A percentile compares a stretch with the other conserved stretches of the same genome.
These are phyloP conservation scores for Caiman crocodilus DNA, from an alignment of 2,797 vertebrate species.

Conservation along the genomic window DNA sequence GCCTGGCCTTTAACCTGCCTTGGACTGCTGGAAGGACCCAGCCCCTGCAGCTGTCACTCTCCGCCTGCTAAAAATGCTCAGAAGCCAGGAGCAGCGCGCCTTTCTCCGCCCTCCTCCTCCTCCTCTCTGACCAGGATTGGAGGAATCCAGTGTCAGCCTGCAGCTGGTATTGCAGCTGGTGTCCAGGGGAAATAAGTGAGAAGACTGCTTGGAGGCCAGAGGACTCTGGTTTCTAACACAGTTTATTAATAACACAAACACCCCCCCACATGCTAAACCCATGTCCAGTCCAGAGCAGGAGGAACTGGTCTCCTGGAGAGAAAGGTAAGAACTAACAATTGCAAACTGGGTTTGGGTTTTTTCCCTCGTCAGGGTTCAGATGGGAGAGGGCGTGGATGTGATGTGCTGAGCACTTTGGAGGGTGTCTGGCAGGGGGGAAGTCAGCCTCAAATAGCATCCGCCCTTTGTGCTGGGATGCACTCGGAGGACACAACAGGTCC, in stretches of 20 bases:
- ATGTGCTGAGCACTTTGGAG: no score
- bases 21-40: neutral
- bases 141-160: conserved; percentile 72
- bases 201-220: neutral
- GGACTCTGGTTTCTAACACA: conserved; percentile 56
- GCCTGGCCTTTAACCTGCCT: neutral
- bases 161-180: conserved; percentile 75
- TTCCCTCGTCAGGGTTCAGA: neutral
- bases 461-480: neutral
- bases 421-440: neutral
- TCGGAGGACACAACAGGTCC: neutral
- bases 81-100: conserved; percentile 10
- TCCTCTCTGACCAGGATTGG: conserved; percentile 11
- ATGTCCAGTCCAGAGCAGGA: conserved; percentile 47
- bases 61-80: neutral
- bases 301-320: conserved; percentile 51
- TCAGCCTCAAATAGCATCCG: accelerated
- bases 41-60: conserved; percentile 18
- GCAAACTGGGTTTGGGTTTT: neutral
- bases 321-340: conserved; percentile 66
- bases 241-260: conserved; percentile 70
- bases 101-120: conserved; percentile 38
- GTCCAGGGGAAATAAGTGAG: conserved; percentile 1
- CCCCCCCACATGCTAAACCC: conserved; percentile 55
- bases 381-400: neutral